Evolutionary conservation across 2,888 invertebrate genomes (phyloP), one percentile per base, ranked within the genome.

Genomic region (Drosophila sordidula): DNA sequence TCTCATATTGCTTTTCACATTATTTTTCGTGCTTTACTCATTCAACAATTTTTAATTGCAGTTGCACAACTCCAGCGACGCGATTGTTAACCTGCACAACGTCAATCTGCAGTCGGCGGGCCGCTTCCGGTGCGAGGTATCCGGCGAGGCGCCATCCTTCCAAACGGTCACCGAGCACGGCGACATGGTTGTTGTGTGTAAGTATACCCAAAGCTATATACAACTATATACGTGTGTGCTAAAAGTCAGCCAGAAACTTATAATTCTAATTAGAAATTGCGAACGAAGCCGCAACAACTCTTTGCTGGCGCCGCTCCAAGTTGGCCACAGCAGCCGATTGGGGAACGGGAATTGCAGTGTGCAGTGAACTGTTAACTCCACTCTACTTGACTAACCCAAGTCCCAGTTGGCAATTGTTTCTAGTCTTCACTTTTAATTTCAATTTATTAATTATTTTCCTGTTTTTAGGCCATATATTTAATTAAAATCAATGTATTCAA

Each of bases 121-220:
- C 52, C 92, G 94, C 67, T 95, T 95, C 92, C 93, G 95, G 71
- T 95, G 95, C 90, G 95, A 95, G 90, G 95, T 95, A 76, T 95
- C 95, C 59, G 95, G 95, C 41, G 95, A 95, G 90, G 95, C 95
- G 47, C 95, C 95, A 47, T 94, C 94, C 72, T 95, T 95, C 90
- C 94, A 95, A 91, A 95, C 95, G 57, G 95, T 95, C 78, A 94
- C 94, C 46, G 95, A 95, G 87, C 94, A 94, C 86, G 94, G 94
- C 75, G 94, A 94, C 86, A 95, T 95, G 95, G 93, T 93, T 82
- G 95, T 95, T 87, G 95, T 95, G 66, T 95, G 95, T 95, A 93
- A 94, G 95, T 94, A 90, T 77, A n/a, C 41, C 22, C 14, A 29
- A 36, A 34, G 11, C 36, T 54, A 45, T 51, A 45, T 51, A 29